These are phyloP conservation scores for Varanus komodoensis DNA, from an alignment of 2,113 vertebrate genomes.

Conservation along the genomic window DNA sequence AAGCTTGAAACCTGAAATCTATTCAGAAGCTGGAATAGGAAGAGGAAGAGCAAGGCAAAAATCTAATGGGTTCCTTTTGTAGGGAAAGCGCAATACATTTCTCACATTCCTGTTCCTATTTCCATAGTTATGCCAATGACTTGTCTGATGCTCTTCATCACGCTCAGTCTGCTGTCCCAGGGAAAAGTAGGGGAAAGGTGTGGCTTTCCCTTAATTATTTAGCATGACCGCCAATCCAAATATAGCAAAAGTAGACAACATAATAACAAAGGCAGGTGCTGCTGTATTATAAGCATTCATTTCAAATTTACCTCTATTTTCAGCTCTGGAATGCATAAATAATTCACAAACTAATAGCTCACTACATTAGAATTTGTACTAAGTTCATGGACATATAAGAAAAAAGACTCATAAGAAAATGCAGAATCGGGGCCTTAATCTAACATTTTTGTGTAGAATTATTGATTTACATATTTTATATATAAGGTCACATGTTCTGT, in stretches of 20 bases:
- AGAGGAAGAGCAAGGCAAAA: not conserved
- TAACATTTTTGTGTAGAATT: conserved; percentile 19
- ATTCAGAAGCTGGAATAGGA: not conserved
- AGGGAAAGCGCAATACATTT: no score
- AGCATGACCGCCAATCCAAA: not conserved
- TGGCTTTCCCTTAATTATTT: not conserved
- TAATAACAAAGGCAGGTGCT: not conserved
- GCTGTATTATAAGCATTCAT: not conserved
- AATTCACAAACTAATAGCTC: not conserved
- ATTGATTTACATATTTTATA: conserved; percentile 37
- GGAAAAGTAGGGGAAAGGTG: not conserved
- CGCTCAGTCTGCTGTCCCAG: not conserved
- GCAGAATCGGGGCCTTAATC: not conserved
- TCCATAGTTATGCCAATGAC: not conserved
- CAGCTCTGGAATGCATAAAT: conserved; percentile 7
- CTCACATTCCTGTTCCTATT: no score
- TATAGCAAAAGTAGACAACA: not conserved
- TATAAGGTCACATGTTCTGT: conserved; percentile 3
- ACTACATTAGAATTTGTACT: not conserved
- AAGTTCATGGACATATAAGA: not conserved
- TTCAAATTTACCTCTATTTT: conserved; percentile 10
- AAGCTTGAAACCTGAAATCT: not conserved
- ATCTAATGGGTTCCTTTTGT: not conserved
- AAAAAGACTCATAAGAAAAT: conserved; percentile 2
- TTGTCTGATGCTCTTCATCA: not conserved